A percentile compares a stretch with the other conserved stretches of the same genome.
Evolutionary conservation across 2,797 vertebrate species (phyloP).

Genomic region (Myotis pilosus): DNA sequence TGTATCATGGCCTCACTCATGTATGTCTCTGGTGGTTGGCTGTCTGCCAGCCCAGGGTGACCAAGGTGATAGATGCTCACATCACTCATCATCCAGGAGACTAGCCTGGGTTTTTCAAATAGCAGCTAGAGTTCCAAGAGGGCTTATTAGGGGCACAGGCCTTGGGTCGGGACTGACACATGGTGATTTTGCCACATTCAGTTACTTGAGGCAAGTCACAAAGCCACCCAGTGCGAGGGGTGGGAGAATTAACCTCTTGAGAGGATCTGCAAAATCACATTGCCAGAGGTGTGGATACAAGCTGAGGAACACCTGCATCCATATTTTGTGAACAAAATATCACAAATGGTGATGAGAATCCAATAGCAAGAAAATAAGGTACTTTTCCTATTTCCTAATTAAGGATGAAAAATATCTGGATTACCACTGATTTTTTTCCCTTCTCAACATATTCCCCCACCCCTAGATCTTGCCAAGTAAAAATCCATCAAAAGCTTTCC

Average conservation of each 20-base stretch:
- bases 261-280: not conserved
- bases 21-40: not conserved
- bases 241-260: not conserved
- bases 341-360: not conserved
- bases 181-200: not conserved
- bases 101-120: not conserved
- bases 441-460: not conserved
- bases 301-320: not conserved
- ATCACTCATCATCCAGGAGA: not conserved
- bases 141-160: rapidly evolving
- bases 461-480: not conserved
- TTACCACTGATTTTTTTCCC: not conserved
- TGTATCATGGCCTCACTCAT: not conserved
- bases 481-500: not conserved
- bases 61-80: not conserved
- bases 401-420: not conserved
- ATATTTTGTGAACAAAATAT: not conserved
- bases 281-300: not conserved
- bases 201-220: not conserved
- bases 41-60: not conserved
- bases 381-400: not conserved
- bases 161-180: not conserved
- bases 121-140: not conserved
- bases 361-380: not conserved
- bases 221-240: not conserved